phyloP scores from a whole-genome alignment of 2,797 vertebrate species.

The Mionectes olivaceus region DNA sequence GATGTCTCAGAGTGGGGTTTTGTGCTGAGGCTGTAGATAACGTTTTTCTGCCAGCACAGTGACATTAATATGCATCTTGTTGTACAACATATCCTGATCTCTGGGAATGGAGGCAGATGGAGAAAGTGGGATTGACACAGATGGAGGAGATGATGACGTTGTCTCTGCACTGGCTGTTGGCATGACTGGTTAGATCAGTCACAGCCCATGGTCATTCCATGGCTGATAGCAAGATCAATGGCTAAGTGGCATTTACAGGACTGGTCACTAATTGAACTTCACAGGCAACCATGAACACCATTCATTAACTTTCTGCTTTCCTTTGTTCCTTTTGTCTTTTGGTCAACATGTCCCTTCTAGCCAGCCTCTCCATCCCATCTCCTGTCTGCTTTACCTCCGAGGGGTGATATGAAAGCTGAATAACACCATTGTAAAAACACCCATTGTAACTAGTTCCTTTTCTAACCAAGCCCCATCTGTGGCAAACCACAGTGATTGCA shows the following conservation, averaged over 20 bases:
- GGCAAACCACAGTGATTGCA: not conserved
- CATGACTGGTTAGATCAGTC: not conserved
- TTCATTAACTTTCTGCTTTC: not conserved
- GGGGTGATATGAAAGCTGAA: not conserved
- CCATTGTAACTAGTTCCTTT: not conserved
- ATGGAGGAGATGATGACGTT: not conserved
- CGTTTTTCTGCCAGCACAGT: not conserved
- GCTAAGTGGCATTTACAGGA: not conserved
- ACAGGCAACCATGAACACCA: not conserved
- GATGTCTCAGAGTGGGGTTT: not conserved
- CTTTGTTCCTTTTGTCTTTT: not conserved
- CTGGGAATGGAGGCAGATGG: not conserved
- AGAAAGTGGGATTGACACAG: not conserved
- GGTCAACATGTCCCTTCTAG: not conserved
- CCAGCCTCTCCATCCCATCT: not conserved
- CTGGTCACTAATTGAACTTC: not conserved
- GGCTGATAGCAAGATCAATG: not conserved
- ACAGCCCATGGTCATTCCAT: not conserved
- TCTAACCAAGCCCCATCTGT: constrained; percentile 8
- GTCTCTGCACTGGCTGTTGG: not conserved
- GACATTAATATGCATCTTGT: not conserved
- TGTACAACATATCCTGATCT: not conserved
- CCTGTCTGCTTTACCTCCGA: not conserved
- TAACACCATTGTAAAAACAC: not conserved
- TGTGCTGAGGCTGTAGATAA: not conserved